Evolutionary conservation across 2,888 invertebrate species (phyloP), one percentile per base, ranked within the genome.

Genomic region (Lamellibrachia columna): DNA sequence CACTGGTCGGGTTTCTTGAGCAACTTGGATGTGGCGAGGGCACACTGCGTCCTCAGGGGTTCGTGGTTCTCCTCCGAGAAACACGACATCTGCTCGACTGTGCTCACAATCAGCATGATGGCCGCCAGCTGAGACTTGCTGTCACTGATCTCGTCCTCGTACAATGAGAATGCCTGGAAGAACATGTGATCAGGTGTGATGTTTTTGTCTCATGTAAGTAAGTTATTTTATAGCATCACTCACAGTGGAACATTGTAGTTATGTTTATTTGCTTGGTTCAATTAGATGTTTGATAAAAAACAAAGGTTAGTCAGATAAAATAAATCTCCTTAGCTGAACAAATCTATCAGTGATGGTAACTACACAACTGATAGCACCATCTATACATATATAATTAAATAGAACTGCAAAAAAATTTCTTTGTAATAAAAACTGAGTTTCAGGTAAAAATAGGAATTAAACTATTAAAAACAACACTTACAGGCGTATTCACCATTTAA

Each of bases 1-100:
- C 99, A 99, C 96, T 99, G 99, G 97, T 99, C 99, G 0, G 99
- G 99, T 95, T 99, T 99, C 97, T 99, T 99, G 55, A 99, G 97
- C 94, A 99, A 97, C 96, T 99, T 99, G 94, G 99, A 98, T 8
- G 99, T 99, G 0, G 99, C 99, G 91, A 99, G 97, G 0, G 99
- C 99, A 97, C 99, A 99, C 95, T 99, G 99, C 2, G 99, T 99
- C 90, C 99, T 97, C 95, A 99, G 97, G 0, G 99, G 99, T 95
- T 99, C 99, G 0, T 99, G 99, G 96, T 99, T 99, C 96, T 99
- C 99, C 94, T 99, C 99, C 94, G 98, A 98, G 95, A 99, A 99
- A 95, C 99, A 99, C 93, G 98, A 97, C 97, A 99, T 98, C 96
- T 98, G 98, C 96, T 99, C 99, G 94, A 99, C 98, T 0, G 99